A percentile compares a stretch with the other conserved stretches of the same genome.
These are phyloP conservation scores for Fistularia tabacaria DNA, from an alignment of 2,797 vertebrate species.

Conservation along the genomic window DNA sequence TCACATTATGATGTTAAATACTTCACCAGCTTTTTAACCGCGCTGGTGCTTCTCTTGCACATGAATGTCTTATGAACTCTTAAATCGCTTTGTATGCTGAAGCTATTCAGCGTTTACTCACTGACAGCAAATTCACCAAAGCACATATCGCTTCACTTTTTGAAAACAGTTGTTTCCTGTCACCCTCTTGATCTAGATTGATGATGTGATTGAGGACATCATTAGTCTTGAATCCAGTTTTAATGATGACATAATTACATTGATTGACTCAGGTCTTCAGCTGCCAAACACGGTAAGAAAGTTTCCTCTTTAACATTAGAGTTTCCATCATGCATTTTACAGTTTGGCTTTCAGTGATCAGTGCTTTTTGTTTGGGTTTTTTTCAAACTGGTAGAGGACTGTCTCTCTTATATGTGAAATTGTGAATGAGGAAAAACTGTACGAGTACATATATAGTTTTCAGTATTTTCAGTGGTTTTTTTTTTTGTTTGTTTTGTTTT, in stretches of 20 bases:
- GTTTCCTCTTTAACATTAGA: constrained; percentile 21
- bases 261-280: constrained; percentile 84
- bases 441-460: constrained; percentile 68
- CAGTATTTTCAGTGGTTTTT: not conserved
- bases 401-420: constrained; percentile 55
- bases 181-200: constrained; percentile 73
- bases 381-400: constrained; percentile 25
- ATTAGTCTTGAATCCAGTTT: constrained; percentile 95
- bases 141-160: not conserved
- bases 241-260: constrained; percentile 88
- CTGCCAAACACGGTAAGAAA: constrained; percentile 84
- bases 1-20: constrained; percentile 71
- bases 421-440: constrained; percentile 33
- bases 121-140: no score
- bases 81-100: not conserved
- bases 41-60: constrained; percentile 21
- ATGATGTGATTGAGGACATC: constrained; percentile 92
- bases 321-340: not conserved
- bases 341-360: not conserved
- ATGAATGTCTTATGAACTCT: not conserved
- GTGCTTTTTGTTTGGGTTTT: not conserved
- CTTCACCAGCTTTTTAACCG: constrained; percentile 53
- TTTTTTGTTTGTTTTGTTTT: not conserved
- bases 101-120: not conserved
- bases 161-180: constrained; percentile 18